phyloP scores from a whole-genome alignment of 1,140 invertebrate species.

The Drosophila bocki region DNA sequence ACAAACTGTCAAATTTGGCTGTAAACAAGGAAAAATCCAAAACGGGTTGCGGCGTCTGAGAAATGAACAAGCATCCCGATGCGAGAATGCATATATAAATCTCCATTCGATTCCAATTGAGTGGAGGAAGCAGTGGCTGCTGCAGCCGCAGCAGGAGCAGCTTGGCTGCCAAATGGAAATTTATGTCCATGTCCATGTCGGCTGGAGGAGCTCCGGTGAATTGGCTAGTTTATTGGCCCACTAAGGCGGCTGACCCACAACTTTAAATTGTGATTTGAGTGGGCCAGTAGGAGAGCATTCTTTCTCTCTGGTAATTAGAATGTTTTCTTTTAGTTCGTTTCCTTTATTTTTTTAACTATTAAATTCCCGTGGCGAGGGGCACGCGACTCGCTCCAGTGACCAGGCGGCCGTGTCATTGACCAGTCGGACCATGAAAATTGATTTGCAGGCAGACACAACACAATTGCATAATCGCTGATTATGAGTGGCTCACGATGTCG shows the following conservation, averaged over 20 bases:
- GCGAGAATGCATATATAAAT: conserved; percentile 62
- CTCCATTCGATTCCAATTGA: conserved; percentile 58
- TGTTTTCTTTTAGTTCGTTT: conserved; percentile 16
- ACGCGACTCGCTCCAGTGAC: conserved; percentile 41
- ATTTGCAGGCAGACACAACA: conserved; percentile 52
- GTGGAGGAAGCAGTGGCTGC: conserved; percentile 12
- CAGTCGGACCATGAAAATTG: conserved; percentile 58
- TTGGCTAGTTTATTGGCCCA: conserved; percentile 66
- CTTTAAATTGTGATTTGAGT: conserved; percentile 72
- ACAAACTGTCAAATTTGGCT: conserved; percentile 66
- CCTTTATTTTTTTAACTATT: not conserved
- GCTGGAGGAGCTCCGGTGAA: conserved; percentile 2
- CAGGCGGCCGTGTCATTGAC: conserved; percentile 41
- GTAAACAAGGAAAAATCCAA: conserved; percentile 53
- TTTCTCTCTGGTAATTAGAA: conserved; percentile 38
- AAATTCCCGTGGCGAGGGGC: conserved; percentile 11
- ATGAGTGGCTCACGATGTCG: conserved; percentile 51
- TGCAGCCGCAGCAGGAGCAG: conserved; percentile 42
- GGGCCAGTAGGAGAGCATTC: conserved; percentile 18
- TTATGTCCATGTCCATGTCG: conserved; percentile 62
- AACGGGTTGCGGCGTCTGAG: conserved; percentile 52
- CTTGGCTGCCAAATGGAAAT: conserved; percentile 70
- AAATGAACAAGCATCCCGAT: conserved; percentile 55
- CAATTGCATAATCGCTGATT: conserved; percentile 73
- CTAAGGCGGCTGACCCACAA: conserved; percentile 76